Base-by-base conservation (phyloP, 1,140 invertebrate genomes). In the Lerema accius region DNA sequence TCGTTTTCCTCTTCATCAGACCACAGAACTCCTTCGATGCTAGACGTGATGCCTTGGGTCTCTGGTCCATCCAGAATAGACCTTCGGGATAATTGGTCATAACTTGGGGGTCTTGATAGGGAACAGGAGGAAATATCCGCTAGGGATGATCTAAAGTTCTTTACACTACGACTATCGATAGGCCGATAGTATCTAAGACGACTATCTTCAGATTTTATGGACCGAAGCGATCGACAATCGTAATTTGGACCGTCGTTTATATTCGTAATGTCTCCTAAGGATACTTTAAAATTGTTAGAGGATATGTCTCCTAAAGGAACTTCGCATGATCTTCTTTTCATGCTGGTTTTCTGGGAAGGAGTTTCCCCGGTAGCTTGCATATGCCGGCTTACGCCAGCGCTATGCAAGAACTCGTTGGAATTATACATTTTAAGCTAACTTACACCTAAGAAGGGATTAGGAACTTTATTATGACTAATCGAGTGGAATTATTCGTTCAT, bases 1-100 rank as follows among this genome's bases (percentile, higher is more conserved):
- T 91, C 89, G 43, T 80, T 92, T 37, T 92, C 90, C 53, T 92
- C 90, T 69, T 92, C 90, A 80, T 92, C 90, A 7, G 90, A 92
- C 90, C 90, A 92, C 55, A 92, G 76, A 11, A 92, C 89, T 0
- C 89, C 90, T 69, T 91, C 90, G 40, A 92, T 92, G 64, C 89
- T 91, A 5, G 89, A 91, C n/a, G 86, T 91, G 28, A 90, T 82
- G n/a, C 82, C 83, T 16, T 79, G 80, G n/a, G 61, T 72, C 4
- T 89, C 84, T 0, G 76, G 64, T 9, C 80, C 84, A 15, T 90
- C 87, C 0, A 83, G 70, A 6, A 87, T 53, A 5, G 87, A 90
- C 19, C 87, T 71, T 10, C 87, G 56, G 0, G 87, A 90, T 32
- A 90, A 53, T 67, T 89, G 84, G 16, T 90, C 87, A 59, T 90